phyloP scores from a whole-genome alignment of 1,140 invertebrate genomes.

The Heliconius nattereri region DNA sequence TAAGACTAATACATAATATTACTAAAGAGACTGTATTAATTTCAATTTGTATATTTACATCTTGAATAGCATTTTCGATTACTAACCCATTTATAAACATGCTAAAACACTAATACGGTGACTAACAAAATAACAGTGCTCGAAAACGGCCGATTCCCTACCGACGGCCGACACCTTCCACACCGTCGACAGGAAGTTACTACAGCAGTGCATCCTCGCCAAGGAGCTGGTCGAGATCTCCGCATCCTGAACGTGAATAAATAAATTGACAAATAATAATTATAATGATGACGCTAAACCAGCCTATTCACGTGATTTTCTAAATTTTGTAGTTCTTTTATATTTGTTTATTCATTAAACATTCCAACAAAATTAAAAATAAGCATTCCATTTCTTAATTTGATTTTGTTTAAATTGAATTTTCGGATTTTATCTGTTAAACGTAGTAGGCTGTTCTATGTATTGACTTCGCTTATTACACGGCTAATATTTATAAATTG shows the following conservation, averaged over 20 bases:
- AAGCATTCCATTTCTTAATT: not conserved
- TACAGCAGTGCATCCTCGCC: slow-evolving; percentile 82
- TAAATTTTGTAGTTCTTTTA: not conserved
- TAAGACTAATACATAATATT: not conserved
- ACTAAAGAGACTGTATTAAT: not conserved
- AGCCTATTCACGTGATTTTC: slow-evolving; percentile 1
- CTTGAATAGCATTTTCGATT: slow-evolving; percentile 16
- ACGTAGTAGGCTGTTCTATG: not conserved
- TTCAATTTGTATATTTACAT: not conserved
- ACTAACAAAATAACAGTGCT: slow-evolving; percentile 84
- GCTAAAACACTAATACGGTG: slow-evolving; percentile 26
- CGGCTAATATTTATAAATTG: not conserved
- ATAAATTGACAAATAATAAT: slow-evolving; percentile 8
- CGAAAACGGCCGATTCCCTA: slow-evolving; percentile 95
- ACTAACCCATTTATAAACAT: not conserved
- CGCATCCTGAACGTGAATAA: slow-evolving; percentile 50
- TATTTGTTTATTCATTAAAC: not conserved
- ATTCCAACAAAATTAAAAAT: not conserved
- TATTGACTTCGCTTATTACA: not conserved
- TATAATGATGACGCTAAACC: slow-evolving; percentile 8
- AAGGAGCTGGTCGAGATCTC: slow-evolving; percentile 69
- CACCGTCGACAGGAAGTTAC: slow-evolving; percentile 85
- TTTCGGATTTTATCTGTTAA: not conserved
- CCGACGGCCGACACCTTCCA: slow-evolving; percentile 89
- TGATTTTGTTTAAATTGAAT: not conserved